phyloP scores from a whole-genome alignment of 1,140 invertebrate genomes.

The Ceratosolen fusciceps region DNA sequence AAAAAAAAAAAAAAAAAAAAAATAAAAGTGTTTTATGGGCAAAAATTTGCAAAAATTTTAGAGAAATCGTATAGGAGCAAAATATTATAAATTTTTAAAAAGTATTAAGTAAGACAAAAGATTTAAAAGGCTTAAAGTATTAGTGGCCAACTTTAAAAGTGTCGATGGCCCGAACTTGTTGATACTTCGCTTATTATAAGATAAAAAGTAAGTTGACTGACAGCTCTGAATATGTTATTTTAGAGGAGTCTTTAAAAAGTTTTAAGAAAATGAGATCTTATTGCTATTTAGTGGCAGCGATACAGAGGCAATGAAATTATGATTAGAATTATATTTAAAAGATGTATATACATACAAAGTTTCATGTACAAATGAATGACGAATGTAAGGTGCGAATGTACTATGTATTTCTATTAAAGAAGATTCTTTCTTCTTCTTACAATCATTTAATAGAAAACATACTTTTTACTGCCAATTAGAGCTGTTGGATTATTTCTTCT shows the following conservation, averaged over 20 bases:
- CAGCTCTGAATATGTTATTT: conserved; percentile 58
- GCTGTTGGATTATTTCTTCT: conserved; percentile 28
- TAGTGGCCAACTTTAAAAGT: conserved; percentile 50
- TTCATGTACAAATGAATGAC: not conserved
- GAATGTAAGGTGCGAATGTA: not conserved
- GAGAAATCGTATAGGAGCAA: not conserved
- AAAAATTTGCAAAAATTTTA: not conserved
- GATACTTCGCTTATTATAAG: conserved; percentile 59
- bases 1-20: conserved; percentile 21
- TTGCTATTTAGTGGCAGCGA: conserved; percentile 54
- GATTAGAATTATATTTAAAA: conserved; percentile 40
- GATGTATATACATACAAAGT: conserved; percentile 20
- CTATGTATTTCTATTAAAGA: conserved; percentile 27
- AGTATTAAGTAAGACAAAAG: conserved; percentile 19
- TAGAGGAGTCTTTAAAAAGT: conserved; percentile 58
- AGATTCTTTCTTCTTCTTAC: conserved; percentile 18
- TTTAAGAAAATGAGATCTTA: conserved; percentile 44
- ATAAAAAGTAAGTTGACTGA: conserved; percentile 56
- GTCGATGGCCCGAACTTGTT: conserved; percentile 55
- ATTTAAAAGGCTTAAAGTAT: conserved; percentile 47
- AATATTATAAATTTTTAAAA: conserved; percentile 32
- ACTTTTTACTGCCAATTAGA: conserved; percentile 40
- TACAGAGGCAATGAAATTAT: conserved; percentile 44
- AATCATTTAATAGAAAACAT: conserved; percentile 24
- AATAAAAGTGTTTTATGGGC: too few species aligned